These are phyloP conservation scores for Meleagris gallopavo DNA, from an alignment of 2,113 vertebrate genomes.

Conservation along the genomic window DNA sequence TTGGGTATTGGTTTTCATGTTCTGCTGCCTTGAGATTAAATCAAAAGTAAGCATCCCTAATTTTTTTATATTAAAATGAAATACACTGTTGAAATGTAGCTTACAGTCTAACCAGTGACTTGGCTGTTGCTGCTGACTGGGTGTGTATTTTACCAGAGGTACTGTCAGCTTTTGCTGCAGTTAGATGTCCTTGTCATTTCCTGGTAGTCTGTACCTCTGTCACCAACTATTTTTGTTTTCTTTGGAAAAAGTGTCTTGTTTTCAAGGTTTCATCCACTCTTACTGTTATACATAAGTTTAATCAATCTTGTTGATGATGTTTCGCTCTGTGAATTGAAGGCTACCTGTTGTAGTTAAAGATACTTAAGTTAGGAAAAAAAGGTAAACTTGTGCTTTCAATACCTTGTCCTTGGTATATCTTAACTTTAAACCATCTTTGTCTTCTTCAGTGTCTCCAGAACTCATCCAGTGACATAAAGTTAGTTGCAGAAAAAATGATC, in stretches of 20 bases:
- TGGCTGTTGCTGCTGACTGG: neutral
- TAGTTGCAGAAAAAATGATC: conserved; percentile 93
- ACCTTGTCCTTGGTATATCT: neutral
- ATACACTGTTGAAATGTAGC: neutral
- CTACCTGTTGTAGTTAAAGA: neutral
- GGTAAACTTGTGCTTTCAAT: neutral
- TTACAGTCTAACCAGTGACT: neutral
- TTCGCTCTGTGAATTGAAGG: neutral
- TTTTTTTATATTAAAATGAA: neutral
- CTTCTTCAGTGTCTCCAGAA: conserved; percentile 92
- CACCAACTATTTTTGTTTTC: neutral
- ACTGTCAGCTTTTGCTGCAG: neutral
- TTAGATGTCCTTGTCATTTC: neutral
- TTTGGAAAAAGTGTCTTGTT: neutral
- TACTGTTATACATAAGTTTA: neutral
- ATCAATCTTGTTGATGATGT: neutral
- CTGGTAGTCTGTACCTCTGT: neutral
- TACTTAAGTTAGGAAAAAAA: neutral
- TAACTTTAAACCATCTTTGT: neutral
- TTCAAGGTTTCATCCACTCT: neutral
- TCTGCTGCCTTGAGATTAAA: neutral
- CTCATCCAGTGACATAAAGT: conserved; percentile 94
- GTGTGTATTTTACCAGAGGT: neutral
- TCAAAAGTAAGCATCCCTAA: neutral
- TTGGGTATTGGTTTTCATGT: neutral